A percentile compares a stretch with the other conserved stretches of the same genome.
These are phyloP conservation scores for Protomyctophum bolini DNA, from an alignment of 2,113 vertebrate genomes.

Conservation along the genomic window DNA sequence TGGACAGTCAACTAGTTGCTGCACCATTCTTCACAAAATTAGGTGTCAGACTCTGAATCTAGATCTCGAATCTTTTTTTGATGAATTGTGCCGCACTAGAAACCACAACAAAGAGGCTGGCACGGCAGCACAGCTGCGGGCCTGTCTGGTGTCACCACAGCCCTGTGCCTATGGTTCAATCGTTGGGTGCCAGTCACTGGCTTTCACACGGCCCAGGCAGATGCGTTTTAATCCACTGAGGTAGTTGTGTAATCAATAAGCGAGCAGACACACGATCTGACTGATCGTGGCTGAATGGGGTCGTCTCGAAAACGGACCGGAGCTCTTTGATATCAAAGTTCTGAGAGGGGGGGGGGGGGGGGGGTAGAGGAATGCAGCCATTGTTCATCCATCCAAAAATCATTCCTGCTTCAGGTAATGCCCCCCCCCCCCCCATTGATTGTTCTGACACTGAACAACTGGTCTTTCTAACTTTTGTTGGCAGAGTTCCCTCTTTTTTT, in stretches of 20 bases:
- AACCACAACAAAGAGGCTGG: constrained; percentile 54
- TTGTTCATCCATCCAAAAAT: constrained; percentile 60
- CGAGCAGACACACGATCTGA: constrained; percentile 63
- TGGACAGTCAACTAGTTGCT: too few relatives aligned
- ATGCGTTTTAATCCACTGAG: constrained; percentile 47
- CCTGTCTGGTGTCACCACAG: constrained; percentile 47
- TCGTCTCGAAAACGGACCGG: constrained; percentile 41
- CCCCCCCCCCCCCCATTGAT: constrained; percentile 22
- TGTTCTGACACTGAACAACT: constrained; percentile 49
- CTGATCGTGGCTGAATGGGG: constrained; percentile 56
- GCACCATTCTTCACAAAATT: too few relatives aligned
- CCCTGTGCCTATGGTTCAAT: not conserved
- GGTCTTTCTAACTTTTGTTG: constrained; percentile 51
- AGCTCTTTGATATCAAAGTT: constrained; percentile 76
- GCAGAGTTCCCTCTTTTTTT: constrained; percentile 33
- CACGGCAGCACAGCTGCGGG: constrained; percentile 34
- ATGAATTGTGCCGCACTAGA: constrained; percentile 29
- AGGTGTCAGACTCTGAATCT: too few relatives aligned
- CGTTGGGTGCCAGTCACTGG: constrained; percentile 36
- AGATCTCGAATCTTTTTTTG: too few relatives aligned
- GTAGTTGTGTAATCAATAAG: constrained; percentile 65
- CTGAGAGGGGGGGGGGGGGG: not conserved
- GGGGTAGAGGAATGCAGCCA: constrained; percentile 61
- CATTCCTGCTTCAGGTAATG: constrained; percentile 53
- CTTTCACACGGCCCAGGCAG: constrained; percentile 34